These are phyloP conservation scores for Acanthosepion lycidas DNA, from an alignment of 2,888 invertebrate genomes.

Conservation along the genomic window DNA sequence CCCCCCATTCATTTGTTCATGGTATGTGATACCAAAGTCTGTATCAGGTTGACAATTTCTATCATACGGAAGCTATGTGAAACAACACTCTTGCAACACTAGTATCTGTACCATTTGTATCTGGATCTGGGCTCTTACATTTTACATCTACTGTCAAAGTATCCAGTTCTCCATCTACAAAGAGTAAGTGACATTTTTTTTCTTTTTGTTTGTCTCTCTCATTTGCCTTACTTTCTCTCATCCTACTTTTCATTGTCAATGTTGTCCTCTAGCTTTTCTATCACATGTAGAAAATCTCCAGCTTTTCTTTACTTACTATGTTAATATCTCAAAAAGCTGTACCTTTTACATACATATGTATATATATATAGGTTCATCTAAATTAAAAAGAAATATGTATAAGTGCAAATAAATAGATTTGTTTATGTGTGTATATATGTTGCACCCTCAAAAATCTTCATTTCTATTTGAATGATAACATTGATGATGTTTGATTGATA, in stretches of 20 bases:
- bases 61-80: conserved; percentile 41
- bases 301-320: background rate
- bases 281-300: background rate
- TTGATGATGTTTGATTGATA: background rate
- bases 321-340: background rate
- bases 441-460: background rate
- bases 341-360: background rate
- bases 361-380: background rate
- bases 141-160: background rate
- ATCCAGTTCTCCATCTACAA: conserved; percentile 11
- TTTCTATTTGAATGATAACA: background rate
- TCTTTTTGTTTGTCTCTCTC: background rate
- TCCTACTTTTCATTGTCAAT: background rate
- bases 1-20: conserved; percentile 37
- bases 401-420: background rate
- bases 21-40: conserved; percentile 37
- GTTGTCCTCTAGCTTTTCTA: background rate
- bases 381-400: background rate
- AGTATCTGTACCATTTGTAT: conserved; percentile 10
- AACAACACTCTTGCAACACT: background rate
- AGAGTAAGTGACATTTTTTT: conserved; percentile 43
- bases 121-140: conserved; percentile 42
- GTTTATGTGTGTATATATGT: background rate
- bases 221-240: background rate
- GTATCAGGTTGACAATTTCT: conserved; percentile 39